Conservation (phyloP, 2,888 invertebrate genomes). For the Xestobium rufovillosum region DNA sequence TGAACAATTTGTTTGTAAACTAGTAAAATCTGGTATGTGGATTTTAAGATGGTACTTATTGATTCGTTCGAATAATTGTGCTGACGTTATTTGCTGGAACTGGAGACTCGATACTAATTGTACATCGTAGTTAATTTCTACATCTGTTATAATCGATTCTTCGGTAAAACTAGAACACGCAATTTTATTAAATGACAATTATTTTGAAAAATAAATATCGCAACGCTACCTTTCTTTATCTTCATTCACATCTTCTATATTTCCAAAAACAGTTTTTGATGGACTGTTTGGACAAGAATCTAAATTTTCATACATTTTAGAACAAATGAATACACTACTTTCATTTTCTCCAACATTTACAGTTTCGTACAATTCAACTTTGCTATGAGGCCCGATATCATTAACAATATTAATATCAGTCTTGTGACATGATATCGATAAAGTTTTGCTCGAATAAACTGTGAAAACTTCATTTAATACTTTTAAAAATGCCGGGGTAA, state of each 20-base stretch:
- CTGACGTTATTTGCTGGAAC: conserved; percentile 47
- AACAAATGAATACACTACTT: conserved; percentile 43
- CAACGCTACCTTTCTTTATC: conserved; percentile 37
- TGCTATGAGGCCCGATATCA: conserved; percentile 56
- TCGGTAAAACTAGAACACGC: conserved; percentile 21
- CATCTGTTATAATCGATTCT: too few species aligned
- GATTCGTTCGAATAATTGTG: conserved; percentile 53
- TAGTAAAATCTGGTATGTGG: conserved; percentile 55
- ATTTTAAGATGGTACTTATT: conserved; percentile 61
- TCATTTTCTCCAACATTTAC: conserved; percentile 45
- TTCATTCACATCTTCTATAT: conserved; percentile 28
- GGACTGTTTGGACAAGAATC: conserved; percentile 58
- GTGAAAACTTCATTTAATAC: conserved; percentile 42
- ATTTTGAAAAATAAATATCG: conserved; percentile 4
- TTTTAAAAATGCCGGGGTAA: conserved; percentile 59
- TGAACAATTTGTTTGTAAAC: conserved; percentile 57
- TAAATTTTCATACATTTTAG: conserved; percentile 54
- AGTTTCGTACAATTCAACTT: conserved; percentile 49
- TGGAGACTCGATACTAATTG: conserved; percentile 39
- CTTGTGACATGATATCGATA: conserved; percentile 37
- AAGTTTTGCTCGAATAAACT: conserved; percentile 40
- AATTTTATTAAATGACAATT: conserved; percentile 1
- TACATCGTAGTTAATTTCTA: conserved; percentile 34
- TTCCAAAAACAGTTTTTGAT: conserved; percentile 32
- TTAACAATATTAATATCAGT: conserved; percentile 50